Evolutionary conservation across 2,888 invertebrate genomes (phyloP), one percentile per base, ranked within the genome.

Genomic region (Parapristionchus giblindavisi): DNA sequence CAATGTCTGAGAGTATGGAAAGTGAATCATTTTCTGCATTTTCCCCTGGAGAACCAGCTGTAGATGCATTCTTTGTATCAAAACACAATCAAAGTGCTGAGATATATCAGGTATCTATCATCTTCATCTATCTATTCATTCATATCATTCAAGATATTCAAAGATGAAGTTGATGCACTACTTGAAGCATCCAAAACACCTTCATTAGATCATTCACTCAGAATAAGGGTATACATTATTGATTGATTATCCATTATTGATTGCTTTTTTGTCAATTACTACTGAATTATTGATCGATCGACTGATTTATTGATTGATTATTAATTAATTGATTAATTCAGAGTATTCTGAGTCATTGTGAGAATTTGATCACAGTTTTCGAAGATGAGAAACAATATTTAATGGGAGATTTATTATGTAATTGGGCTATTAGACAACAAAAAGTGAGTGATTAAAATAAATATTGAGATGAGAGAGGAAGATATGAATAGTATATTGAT

Each of bases 331-430:
- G n/a, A n/a, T n/a, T n/a, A n/a, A n/a, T 73, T 11, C 73, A 73
- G 73, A 75, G 78, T 73, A 84, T 85, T n/a, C 75, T 83, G 24
- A 63, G 66, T 61, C 81, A 78, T 1, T 79, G 78, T 14, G 83
- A 84, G 48, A 76, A 78, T 6, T 77, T 85, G 34, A 71, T 83
- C 24, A 61, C 78, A 8, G 83, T 82, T 0, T 83, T 82, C 73
- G 87, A 87, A 66, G 85, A 85, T 52, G 87, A 87, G 76, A 87
- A 87, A 68, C 84, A 85, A 70, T 85, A 86, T 77, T 74, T 87
- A 60, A 85, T 87, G 85, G 81, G 84, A 32, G 87, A 87, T 63
- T 85, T 87, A 11, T 80, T 87, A 2, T 79, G 87, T 65, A 77
- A 76, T 3, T 87, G 87, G 87, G 87, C 87, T 0, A 83, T 87